Percentiles rank a stretch among this genome's conserved stretches.
Conservation (phyloP, 2,113 vertebrate genomes). For the Engystomops pustulosus region DNA sequence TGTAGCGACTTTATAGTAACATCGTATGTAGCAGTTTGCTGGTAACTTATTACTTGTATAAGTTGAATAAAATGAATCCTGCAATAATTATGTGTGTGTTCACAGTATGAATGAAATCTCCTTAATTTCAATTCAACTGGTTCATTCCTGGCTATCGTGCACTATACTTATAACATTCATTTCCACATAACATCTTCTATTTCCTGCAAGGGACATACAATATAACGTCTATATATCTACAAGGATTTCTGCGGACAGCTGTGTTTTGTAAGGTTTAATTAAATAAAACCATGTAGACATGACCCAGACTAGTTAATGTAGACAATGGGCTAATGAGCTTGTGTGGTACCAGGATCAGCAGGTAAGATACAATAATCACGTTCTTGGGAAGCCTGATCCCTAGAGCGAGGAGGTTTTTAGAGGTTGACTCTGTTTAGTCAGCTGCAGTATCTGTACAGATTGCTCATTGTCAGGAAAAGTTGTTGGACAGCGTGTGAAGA, state of each 20-base stretch:
- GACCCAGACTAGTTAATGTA: not conserved
- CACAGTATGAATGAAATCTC: no score
- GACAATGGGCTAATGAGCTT: not conserved
- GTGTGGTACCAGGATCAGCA: not conserved
- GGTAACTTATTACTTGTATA: no score
- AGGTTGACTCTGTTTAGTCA: slow-evolving; percentile 42
- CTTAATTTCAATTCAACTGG: no score
- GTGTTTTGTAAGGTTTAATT: not conserved
- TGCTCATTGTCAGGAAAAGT: slow-evolving; percentile 31
- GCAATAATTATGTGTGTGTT: no score
- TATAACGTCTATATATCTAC: not conserved
- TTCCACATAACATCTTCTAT: not conserved
- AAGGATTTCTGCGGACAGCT: not conserved
- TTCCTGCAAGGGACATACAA: not conserved
- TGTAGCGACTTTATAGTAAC: no score
- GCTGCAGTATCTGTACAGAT: slow-evolving; percentile 37
- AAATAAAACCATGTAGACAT: not conserved
- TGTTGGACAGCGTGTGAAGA: slow-evolving; percentile 30
- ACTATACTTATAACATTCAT: no score
- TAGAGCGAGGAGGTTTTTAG: not conserved
- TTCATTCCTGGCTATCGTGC: no score
- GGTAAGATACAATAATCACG: slow-evolving; percentile 8
- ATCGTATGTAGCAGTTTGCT: no score
- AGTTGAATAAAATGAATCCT: no score
- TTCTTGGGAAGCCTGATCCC: slow-evolving; percentile 11